Evolutionary conservation across 2,888 invertebrate genomes (phyloP), one percentile per base, ranked within the genome.

Genomic region (Muscina levida): DNA sequence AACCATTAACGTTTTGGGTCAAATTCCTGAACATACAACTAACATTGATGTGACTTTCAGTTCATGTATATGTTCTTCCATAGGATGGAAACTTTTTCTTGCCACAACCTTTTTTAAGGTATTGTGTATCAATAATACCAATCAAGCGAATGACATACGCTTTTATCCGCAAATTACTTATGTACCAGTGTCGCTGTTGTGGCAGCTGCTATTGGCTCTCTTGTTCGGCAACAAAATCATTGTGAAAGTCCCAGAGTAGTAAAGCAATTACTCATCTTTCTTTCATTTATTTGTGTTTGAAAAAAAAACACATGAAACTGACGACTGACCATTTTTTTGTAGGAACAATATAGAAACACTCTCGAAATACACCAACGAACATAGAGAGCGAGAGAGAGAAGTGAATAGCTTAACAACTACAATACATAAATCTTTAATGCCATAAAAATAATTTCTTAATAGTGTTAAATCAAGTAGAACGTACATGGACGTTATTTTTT

Each of bases 381-480:
- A n/a, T n/a, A n/a, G n/a, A n/a, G n/a, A n/a, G n/a, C n/a, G n/a
- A n/a, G n/a, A n/a, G n/a, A n/a, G n/a, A n/a, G n/a, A 31, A 31
- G 62, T 26, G 8, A 31, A 31, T 24, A 62, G 22, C 44, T 37
- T 53, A 31, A 71, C 48, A 71, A 79, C 71, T 44, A 79, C n/a
- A n/a, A n/a, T n/a, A n/a, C 57, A 71, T 71, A 68, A 75, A 76
- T 73, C 72, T 66, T 72, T 72, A 71, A 77, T 73, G 44, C 1
- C 70, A 77, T 77, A 67, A 67, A 72, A 73, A 71, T 80, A 59
- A 80, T 77, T 77, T 73, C 59, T 66, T 73, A 77, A 73, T 71
- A 67, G 73, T 65, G 72, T 77, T 77, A 59, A 80, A 80, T 77
- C 77, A 80, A 73, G 57, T 59, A 77, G 76, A 77, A 53, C 56